A percentile compares a stretch with the other conserved stretches of the same genome.
Evolutionary conservation across 1,140 invertebrate species (phyloP).

Genomic region (Scaptomyza pallida): DNA sequence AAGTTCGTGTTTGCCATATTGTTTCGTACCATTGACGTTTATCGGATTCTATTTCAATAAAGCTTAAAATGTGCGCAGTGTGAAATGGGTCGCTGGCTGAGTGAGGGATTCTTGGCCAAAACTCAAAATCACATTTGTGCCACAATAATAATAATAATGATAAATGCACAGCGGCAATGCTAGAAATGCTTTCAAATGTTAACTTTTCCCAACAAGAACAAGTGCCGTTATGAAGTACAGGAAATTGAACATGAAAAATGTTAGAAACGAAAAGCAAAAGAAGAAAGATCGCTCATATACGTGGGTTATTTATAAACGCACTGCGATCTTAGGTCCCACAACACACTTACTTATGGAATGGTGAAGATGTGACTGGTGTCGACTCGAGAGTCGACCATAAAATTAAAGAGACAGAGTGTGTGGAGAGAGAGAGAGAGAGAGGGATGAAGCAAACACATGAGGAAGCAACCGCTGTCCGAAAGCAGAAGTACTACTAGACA

Average conservation of each 20-base stretch:
- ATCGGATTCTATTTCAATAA: slow-evolving; percentile 65
- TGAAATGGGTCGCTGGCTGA: slow-evolving; percentile 45
- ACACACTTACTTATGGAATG: slow-evolving; percentile 7
- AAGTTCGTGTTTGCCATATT: slow-evolving; percentile 55
- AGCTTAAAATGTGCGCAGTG: slow-evolving; percentile 14
- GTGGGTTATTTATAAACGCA: slow-evolving; percentile 47
- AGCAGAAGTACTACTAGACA: slow-evolving; percentile 50
- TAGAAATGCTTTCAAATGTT: slow-evolving; percentile 4
- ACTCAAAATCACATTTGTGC: slow-evolving; percentile 19
- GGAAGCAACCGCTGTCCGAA: slow-evolving; percentile 17
- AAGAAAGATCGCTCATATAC: slow-evolving; percentile 9
- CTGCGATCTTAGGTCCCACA: slow-evolving; percentile 14
- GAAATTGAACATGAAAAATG: slow-evolving; percentile 53
- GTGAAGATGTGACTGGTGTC: slow-evolving; percentile 17
- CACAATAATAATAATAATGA: background rate
- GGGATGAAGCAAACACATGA: slow-evolving; percentile 20
- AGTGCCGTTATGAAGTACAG: slow-evolving; percentile 56
- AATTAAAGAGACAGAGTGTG: background rate
- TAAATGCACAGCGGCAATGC: slow-evolving; percentile 9
- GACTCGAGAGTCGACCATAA: slow-evolving; percentile 10
- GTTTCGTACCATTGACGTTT: slow-evolving; percentile 21
- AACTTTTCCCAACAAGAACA: slow-evolving; percentile 35
- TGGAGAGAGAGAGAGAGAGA: too few species aligned
- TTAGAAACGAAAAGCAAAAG: slow-evolving; percentile 14
- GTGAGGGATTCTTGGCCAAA: slow-evolving; percentile 2